Evolutionary conservation across 2,797 vertebrate species (phyloP), one percentile per base, ranked within the genome.

Genomic region (Acipenser ruthenus): DNA sequence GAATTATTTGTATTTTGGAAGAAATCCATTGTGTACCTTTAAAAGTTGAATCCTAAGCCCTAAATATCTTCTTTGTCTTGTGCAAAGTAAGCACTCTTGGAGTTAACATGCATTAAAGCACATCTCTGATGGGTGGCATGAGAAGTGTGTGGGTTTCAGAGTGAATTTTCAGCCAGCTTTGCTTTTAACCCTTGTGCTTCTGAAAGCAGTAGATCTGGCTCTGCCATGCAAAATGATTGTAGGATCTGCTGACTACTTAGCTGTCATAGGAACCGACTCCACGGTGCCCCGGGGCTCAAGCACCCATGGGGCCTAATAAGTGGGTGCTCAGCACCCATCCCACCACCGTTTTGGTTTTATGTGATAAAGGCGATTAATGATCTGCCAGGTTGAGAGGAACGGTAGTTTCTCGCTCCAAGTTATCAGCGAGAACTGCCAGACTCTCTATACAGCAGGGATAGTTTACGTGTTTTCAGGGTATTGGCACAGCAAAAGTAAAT

Each of bases 51-150:
- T 37, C 23, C 65, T 49, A 7, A 59, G 49, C 48, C 52, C 60
- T 65, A 37, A 67, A 70, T 65, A 64, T 50, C 12, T 13, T 63
- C 68, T 69, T 72, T 72, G 71, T 72, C 67, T 23, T 61, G 52
- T 60, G 65, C 60, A 55, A 10, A 49, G 58, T 23, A 61, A 60
- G 61, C 60, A 15, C n/a, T 49, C 18, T 18, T 60, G 63, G 47
- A 13, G 10, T 7, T 10, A 63, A 56, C 55, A 48, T 53, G 62
- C 62, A 63, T 55, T 58, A 62, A 62, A 48, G 61, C 53, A 67
- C 64, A 65, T 48, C 37, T 37, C 12, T 2, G 51, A 60, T 58
- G 55, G 11, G 55, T 58, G 55, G 10, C 11, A 58, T 6, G 13
- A 58, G 55, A 23, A 23, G 59, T 18, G 49, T 60, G 68, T 65